These are phyloP conservation scores for Hoplostethus atlanticus DNA, from an alignment of 2,797 vertebrate species.

Conservation along the genomic window DNA sequence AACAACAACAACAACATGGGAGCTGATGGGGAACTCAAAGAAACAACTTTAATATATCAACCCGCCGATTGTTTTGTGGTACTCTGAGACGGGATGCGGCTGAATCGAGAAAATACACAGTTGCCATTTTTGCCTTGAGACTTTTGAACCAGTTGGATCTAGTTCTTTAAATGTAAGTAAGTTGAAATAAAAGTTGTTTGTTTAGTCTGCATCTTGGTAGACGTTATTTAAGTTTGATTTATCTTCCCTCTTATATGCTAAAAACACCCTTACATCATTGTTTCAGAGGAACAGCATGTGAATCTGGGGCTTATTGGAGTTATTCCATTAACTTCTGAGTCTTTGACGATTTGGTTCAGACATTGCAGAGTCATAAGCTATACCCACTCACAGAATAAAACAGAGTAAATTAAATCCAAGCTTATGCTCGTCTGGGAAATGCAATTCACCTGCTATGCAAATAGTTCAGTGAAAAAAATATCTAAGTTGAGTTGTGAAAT, in stretches of 20 bases:
- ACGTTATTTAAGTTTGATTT: no score
- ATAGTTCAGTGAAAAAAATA: no score
- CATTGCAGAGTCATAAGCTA: no score
- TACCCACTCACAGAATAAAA: no score
- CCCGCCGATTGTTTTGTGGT: background rate
- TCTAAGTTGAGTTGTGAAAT: no score
- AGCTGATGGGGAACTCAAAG: constrained; percentile 3
- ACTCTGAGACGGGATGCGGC: constrained; percentile 2
- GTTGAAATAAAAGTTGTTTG: constrained; percentile 3
- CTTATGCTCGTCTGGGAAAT: no score
- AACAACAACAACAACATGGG: constrained; percentile 7
- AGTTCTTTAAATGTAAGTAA: constrained; percentile 44
- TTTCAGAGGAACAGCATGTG: constrained; percentile 62
- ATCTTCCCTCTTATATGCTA: no score
- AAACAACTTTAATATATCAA: background rate
- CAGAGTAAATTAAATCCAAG: no score
- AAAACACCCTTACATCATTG: no score
- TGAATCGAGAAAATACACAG: background rate
- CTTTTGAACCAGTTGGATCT: background rate
- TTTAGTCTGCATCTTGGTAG: background rate
- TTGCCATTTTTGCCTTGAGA: background rate
- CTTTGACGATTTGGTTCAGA: no score
- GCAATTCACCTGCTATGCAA: no score
- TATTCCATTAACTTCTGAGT: constrained; percentile 34
- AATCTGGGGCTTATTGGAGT: constrained; percentile 35